Evolutionary conservation across 2,113 vertebrate genomes (phyloP), one percentile per base, ranked within the genome.

Genomic region (Tachysurus fulvidraco): DNA sequence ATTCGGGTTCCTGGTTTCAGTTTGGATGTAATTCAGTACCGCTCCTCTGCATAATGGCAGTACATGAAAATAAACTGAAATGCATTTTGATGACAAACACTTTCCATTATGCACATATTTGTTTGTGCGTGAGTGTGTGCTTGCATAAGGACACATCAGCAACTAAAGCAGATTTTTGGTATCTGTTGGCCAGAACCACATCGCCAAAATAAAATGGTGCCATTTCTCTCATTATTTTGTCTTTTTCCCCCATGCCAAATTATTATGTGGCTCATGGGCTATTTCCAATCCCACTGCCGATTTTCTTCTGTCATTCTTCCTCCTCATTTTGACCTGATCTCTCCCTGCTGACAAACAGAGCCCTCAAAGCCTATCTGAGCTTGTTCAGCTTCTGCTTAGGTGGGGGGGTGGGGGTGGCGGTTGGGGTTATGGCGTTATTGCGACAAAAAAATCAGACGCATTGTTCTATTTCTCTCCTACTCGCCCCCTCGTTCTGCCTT

Each of bases 401-500:
- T 59, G 44, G 28, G 60, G 36, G 59, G 59, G 44, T n/a, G 28
- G 60, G 36, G 64, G 28, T 23, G 25, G 57, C 4, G 19, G 78
- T 50, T 50, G 79, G 54, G 28, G 79, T 59, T 21, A 74, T 74
- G 44, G 69, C 21, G 54, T 87, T 82, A 83, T 62, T 78, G 86
- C 44, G 59, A 87, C n/a, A 30, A 82, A 87, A 55, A 83, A 83
- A 71, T 52, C 21, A 83, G 86, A 74, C 80, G 57, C 86, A 87
- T 87, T 87, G 86, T 87, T 87, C 86, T 87, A 81, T 69, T 60
- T 54, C 81, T 76, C 86, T 65, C 36, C 57, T 59, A 41, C 57
- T 76, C 46, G 59, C 81, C 59, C 69, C 69, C 71, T 69, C 62
- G 25, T 77, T 83, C 81, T 77, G 46, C 81, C 86, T 77, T 82